Conservation (phyloP, 2,888 invertebrate genomes). For the Endotricha flammealis region DNA sequence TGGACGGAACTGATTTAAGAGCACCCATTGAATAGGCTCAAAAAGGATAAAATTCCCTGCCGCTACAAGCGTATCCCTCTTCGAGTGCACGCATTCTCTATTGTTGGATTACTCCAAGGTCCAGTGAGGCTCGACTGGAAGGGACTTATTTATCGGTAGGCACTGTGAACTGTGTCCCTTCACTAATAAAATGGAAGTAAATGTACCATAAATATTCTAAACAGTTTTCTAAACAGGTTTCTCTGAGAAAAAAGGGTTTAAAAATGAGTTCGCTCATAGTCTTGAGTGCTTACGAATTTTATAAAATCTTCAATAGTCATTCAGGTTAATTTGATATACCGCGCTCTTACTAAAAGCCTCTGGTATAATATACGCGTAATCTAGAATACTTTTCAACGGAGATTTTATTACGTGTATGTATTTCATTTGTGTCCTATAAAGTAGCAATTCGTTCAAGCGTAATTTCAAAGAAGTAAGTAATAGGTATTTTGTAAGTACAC, state of each 20-base stretch:
- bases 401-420: too few species aligned
- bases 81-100: conserved; percentile 25
- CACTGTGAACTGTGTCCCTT: conserved; percentile 7
- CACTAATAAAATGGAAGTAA: conserved; percentile 2
- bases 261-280: not conserved
- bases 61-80: conserved; percentile 31
- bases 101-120: conserved; percentile 32
- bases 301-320: too few species aligned
- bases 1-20: conserved; percentile 66
- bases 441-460: too few species aligned
- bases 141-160: conserved; percentile 17
- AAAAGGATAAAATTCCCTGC: conserved; percentile 46
- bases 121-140: conserved; percentile 11
- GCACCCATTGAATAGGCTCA: conserved; percentile 53
- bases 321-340: too few species aligned
- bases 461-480: too few species aligned
- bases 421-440: too few species aligned
- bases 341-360: too few species aligned
- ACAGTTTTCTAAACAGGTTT: conserved; percentile 1
- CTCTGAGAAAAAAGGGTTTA: not conserved
- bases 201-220: conserved; percentile 5
- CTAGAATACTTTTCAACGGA: too few species aligned
- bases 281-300: too few species aligned
- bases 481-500: too few species aligned
- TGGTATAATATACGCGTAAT: too few species aligned